Evolutionary conservation across 2,113 vertebrate species (phyloP).

Genomic region (Trichomycterus rosablanca): DNA sequence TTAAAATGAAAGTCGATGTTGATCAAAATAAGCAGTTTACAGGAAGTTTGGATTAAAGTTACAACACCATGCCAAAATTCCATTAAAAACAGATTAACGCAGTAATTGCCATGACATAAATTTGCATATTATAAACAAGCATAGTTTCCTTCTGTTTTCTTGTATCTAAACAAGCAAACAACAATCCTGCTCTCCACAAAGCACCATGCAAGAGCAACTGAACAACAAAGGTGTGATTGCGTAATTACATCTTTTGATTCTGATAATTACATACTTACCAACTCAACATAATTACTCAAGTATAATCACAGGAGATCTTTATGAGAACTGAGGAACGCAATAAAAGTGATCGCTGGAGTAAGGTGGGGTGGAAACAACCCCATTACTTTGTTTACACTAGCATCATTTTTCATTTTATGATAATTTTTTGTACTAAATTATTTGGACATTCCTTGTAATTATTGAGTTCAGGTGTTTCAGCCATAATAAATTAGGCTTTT

Average conservation of each 20-base stretch:
- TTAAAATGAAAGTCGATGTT: constrained; percentile 26
- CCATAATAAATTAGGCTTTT: no score
- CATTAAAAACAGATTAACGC: constrained; percentile 29
- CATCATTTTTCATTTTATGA: no score
- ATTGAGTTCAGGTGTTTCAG: no score
- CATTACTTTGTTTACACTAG: background rate
- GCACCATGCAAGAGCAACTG: background rate
- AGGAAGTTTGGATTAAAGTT: constrained; percentile 24
- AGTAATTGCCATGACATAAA: constrained; percentile 14
- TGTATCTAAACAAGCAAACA: constrained; percentile 2
- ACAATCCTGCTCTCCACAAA: background rate
- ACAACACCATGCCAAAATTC: background rate
- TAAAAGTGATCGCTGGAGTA: constrained; percentile 21
- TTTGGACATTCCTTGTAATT: no score
- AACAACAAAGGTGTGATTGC: constrained; percentile 44
- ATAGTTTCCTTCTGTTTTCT: background rate
- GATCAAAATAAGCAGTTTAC: constrained; percentile 22
- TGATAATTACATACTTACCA: constrained; percentile 48
- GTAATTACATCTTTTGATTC: constrained; percentile 53
- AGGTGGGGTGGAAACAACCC: background rate
- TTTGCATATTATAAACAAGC: constrained; percentile 13
- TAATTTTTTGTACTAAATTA: no score
- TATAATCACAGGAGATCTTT: constrained; percentile 27
- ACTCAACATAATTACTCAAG: constrained; percentile 45
- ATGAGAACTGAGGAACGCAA: constrained; percentile 18